Base-by-base conservation (phyloP, 35 echinoderm and acorn worm genomes). In the Patiria miniata region DNA sequence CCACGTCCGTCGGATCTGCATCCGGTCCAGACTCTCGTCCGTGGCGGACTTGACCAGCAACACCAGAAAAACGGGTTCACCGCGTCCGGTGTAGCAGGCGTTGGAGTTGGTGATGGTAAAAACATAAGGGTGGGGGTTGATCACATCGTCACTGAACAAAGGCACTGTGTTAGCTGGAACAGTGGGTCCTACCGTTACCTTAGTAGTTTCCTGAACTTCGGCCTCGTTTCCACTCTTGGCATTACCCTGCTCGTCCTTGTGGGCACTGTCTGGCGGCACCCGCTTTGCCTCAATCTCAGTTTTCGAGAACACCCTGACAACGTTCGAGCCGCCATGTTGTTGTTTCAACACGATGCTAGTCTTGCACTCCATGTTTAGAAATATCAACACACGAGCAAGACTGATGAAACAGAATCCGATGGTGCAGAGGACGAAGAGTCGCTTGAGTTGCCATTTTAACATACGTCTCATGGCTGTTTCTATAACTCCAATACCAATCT, bases 1-100 rank as follows among this genome's bases (percentile, higher is more conserved):
- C 65, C 65, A 73, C 14, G 65, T 73, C 65, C 65, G 65, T 3
- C 65, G 65, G 14, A 73, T 73, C 65, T 73, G 65, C 65, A 34
- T 34, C 65, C 65, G 65, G 26, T 73, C 65, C 34, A 73, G 65
- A 10, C 23, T 12, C 26, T 73, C 65, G 7, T 26, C 23, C 23
- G 65, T 73, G 65, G 26, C 34, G 9, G 19, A 73, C 34, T 73
- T 73, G 26, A 73, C 65, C 65, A 73, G 34, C 9, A 73, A 73
- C 0, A 73, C 26, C 21, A 73, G 65, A 23, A 73, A 73, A 23
- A 73, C 7, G 65, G 65, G 29, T 14, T 26, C 26, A 73, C n/a
- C 3, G 19, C 18, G 0, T 30, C 23, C 15, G 26, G 26, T 23
- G 19, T 23, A 9, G 26, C 65, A 73, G 65, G 65, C 65, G 29